Base-by-base conservation (phyloP, 1,140 invertebrate genomes). In the Heliconius himera region DNA sequence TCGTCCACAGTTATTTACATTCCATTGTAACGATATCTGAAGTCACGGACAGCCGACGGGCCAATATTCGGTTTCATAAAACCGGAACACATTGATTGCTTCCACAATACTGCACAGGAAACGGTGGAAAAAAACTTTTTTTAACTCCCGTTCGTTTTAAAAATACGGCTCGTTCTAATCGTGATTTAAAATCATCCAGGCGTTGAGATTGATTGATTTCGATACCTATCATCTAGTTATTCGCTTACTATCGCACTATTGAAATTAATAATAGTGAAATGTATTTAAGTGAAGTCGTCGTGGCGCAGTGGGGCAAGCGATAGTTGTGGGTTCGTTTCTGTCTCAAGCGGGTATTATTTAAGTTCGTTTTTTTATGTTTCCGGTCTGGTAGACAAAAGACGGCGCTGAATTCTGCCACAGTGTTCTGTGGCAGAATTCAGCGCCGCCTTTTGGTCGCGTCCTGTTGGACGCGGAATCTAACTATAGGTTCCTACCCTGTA, bases 1-100 rank as follows among this genome's bases (percentile, higher is more conserved):
- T 66, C 3, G 9, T 26, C 54, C 8, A 60, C 0, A 26, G n/a
- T 60, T 22, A 60, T 22, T 60, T 26, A 60, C 20, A 60, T 60
- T 60, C n/a, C 8, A 60, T 9, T 60, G 56, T 60, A 3, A 26
- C 60, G 11, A 13, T 16, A 29, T 13, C 9, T 26, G 26, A 29
- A 66, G 60, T 66, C 56, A 26, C 11, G 22, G 56, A 66, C 56
- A 66, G 22, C 56, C 56, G 56, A 29, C 56, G 56, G 56, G 56
- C 56, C 56, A 29, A 66, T 66, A 66, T 66, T 66, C 56, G 56
- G 56, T 76, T 76, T 49, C 74, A 70, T 74, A 74, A 60, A 46
- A 75, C 46, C 41, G 36, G 78, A 71, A 49, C 73, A 82, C 82
- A 85, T 83, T 88, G 85, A 88, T 89, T 88, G 84, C 71, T 74